Evolutionary conservation across 2,888 invertebrate species (phyloP).

Genomic region (Miltochrista miniata): DNA sequence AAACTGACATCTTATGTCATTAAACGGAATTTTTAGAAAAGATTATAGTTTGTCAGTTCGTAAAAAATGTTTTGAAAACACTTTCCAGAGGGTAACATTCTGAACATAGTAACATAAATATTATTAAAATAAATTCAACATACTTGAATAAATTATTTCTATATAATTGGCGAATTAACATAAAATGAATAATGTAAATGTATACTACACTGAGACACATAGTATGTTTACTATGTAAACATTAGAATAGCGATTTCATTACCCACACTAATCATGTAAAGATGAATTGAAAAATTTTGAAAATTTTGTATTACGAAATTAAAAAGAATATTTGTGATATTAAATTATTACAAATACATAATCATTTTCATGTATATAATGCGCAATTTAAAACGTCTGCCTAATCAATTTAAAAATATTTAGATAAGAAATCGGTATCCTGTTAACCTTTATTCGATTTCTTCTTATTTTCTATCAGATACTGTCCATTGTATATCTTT

Average conservation of each 20-base stretch:
- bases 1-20: slow-evolving; percentile 33
- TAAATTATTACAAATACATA: too few species aligned
- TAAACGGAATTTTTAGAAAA: slow-evolving; percentile 22
- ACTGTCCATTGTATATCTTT: background rate
- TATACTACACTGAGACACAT: background rate
- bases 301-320: background rate
- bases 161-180: slow-evolving; percentile 2
- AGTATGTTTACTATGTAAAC: background rate
- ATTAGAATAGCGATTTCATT: background rate
- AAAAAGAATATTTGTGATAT: too few species aligned
- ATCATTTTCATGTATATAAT: too few species aligned
- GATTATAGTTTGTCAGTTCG: background rate
- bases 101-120: background rate
- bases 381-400: background rate
- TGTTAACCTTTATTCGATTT: background rate
- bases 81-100: background rate
- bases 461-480: background rate
- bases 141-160: background rate
- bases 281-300: background rate
- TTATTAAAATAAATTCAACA: background rate
- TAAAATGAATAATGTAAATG: background rate
- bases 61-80: slow-evolving; percentile 1
- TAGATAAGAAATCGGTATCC: background rate
- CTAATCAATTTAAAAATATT: too few species aligned
- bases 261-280: background rate